Percentiles rank a stretch among this genome's conserved stretches.
Conservation (phyloP, 2,797 vertebrate genomes). For the Hyperoplus lanceolatus region DNA sequence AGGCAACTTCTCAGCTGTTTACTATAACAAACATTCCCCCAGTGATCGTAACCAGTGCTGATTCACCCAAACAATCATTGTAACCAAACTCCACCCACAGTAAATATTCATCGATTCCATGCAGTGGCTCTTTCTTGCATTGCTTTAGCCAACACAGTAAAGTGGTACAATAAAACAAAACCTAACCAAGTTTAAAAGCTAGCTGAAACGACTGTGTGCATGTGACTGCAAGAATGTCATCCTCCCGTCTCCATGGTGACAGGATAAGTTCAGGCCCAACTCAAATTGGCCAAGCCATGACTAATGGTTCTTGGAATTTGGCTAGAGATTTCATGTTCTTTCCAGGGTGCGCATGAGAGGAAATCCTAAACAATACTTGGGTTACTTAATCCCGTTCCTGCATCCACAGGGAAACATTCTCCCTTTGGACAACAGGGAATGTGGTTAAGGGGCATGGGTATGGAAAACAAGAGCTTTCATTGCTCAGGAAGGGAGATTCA, state of each 20-base stretch:
- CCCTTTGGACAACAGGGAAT: conserved; percentile 13
- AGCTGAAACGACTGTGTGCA: conserved; percentile 7
- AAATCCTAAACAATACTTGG: conserved; percentile 62
- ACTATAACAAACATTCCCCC: not conserved
- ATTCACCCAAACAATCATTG: conserved; percentile 27
- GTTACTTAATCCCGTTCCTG: conserved; percentile 62
- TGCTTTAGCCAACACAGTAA: not conserved
- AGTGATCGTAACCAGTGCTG: not conserved
- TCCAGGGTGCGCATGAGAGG: conserved; percentile 33
- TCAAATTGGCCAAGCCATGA: conserved; percentile 42
- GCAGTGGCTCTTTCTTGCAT: conserved; percentile 12
- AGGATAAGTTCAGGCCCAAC: conserved; percentile 28
- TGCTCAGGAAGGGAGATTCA: conserved; percentile 57
- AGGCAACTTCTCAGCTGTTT: not conserved
- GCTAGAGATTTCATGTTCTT: conserved; percentile 37
- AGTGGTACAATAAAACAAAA: not conserved
- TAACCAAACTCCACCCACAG: conserved; percentile 28
- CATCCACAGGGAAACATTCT: conserved; percentile 43
- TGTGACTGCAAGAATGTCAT: not conserved
- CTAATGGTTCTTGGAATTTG: conserved; percentile 57
- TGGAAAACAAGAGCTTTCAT: conserved; percentile 28
- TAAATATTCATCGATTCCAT: conserved; percentile 30
- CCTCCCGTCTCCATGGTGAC: conserved; percentile 35
- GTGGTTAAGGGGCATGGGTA: not conserved
- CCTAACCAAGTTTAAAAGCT: not conserved